Percentiles rank a stretch among this genome's conserved stretches.
phyloP scores from a whole-genome alignment of 2,113 vertebrate species.

The Pipra filicauda region DNA sequence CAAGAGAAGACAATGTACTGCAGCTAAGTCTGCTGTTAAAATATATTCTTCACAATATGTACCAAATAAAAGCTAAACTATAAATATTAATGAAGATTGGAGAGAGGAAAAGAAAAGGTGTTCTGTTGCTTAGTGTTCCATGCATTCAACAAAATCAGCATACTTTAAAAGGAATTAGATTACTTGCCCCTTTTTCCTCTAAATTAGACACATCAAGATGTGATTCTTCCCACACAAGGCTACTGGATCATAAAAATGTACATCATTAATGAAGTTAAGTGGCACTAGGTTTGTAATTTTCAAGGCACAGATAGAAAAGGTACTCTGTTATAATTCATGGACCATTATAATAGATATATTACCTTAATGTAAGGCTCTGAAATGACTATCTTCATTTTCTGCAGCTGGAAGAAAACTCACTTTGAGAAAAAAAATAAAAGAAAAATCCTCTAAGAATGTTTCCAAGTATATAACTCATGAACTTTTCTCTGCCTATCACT shows the following conservation, averaged over 20 bases:
- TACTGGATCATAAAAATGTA: slow-evolving; percentile 56
- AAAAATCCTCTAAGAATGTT: background rate
- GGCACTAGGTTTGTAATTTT: slow-evolving; percentile 41
- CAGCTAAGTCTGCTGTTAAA: slow-evolving; percentile 17
- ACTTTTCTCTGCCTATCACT: background rate
- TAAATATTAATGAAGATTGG: slow-evolving; percentile 52
- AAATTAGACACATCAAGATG: slow-evolving; percentile 43
- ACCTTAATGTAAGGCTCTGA: slow-evolving; percentile 47
- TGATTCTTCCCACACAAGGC: slow-evolving; percentile 50
- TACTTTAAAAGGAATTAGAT: slow-evolving; percentile 28
- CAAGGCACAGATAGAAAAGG: slow-evolving; percentile 31
- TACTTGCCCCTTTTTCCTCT: slow-evolving; percentile 13
- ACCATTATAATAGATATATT: slow-evolving; percentile 46
- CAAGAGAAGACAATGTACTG: background rate
- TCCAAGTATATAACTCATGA: background rate
- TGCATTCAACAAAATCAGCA: slow-evolving; percentile 30
- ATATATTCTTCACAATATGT: slow-evolving; percentile 37
- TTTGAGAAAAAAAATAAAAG: background rate
- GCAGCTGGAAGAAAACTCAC: background rate
- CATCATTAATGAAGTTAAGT: slow-evolving; percentile 58
- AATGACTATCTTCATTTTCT: slow-evolving; percentile 32
- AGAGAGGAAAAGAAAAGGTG: slow-evolving; percentile 17
- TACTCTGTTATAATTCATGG: slow-evolving; percentile 43
- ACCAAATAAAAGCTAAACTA: slow-evolving; percentile 46
- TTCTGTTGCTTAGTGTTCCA: slow-evolving; percentile 33